Evolutionary conservation across 2,797 vertebrate genomes (phyloP).

Genomic region (Cercopithecus mitis): DNA sequence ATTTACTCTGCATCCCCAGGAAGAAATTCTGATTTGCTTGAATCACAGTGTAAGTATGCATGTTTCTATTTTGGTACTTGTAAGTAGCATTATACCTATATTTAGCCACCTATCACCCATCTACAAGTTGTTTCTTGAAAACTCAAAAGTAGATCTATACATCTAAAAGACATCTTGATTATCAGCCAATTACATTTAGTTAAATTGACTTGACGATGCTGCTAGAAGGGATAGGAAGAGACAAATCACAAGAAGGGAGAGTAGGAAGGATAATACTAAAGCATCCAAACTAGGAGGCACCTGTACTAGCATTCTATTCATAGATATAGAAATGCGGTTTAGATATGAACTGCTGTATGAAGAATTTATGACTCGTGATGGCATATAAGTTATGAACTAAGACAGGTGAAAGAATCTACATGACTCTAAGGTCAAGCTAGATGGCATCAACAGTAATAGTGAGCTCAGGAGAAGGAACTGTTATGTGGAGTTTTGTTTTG

Average conservation of each 20-base stretch:
- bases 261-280: background rate
- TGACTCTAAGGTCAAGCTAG: background rate
- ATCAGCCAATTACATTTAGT: background rate
- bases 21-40: slow-evolving; percentile 29
- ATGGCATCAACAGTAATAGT: background rate
- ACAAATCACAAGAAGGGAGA: background rate
- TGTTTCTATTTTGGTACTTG: background rate
- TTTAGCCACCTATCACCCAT: background rate
- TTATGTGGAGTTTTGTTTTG: background rate
- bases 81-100: background rate
- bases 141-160: background rate
- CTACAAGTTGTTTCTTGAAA: background rate
- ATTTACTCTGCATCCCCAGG: slow-evolving; percentile 10
- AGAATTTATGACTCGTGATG: background rate
- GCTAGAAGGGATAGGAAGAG: fast-evolving
- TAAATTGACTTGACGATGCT: background rate
- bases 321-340: background rate
- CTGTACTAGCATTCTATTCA: background rate
- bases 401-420: background rate
- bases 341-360: background rate
- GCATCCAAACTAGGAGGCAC: background rate
- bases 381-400: background rate
- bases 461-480: background rate
- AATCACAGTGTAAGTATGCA: background rate
- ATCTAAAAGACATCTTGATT: background rate